Evolutionary conservation across 1,140 invertebrate species (phyloP), one percentile per base, ranked within the genome.

Genomic region (Rhynchophorus ferrugineus): DNA sequence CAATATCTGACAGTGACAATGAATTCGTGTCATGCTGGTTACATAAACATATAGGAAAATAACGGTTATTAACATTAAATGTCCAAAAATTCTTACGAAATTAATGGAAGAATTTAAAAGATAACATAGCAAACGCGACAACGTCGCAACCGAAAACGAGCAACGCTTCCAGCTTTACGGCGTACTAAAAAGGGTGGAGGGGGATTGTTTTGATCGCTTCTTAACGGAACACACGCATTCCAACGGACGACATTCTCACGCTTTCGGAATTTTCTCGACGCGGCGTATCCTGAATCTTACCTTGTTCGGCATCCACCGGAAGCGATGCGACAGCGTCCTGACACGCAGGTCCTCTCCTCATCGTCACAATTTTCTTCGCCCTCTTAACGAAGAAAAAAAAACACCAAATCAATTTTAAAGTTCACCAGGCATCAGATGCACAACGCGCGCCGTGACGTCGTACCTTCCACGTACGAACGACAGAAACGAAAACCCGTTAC

Each of bases 181-280:
- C 33, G 56, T n/a, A n/a, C n/a, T n/a, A n/a, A n/a, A n/a, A n/a
- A n/a, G 24, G 24, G 51, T 45, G 33, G 49, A 41, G 49, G 45
- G 49, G 38, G 38, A 51, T 39, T 58, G 53, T 58, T 58, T 58
- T 61, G 53, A 55, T 60, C 47, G 43, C 22, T 34, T 54, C 53
- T 22, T 61, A 61, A 61, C 59, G 59, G 59, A 51, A 59, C 54
- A 52, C 34, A 49, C 53, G 59, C 59, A 61, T 61, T 61, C 59
- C 59, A 56, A 58, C 42, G 46, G 24, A 53, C 35, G 35, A 41
- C 37, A 44, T 24, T 47, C 49, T 53, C 50, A 53, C 50, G 24
- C 44, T 29, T 42, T 49, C 42, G 29, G 38, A 20, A 36, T 33
- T 48, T 49, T 44, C 22, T n/a, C 24, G 24, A 5, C 24, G 24